These are phyloP conservation scores for Gymnothorax reevesii DNA, from an alignment of 2,797 vertebrate species.

Conservation along the genomic window DNA sequence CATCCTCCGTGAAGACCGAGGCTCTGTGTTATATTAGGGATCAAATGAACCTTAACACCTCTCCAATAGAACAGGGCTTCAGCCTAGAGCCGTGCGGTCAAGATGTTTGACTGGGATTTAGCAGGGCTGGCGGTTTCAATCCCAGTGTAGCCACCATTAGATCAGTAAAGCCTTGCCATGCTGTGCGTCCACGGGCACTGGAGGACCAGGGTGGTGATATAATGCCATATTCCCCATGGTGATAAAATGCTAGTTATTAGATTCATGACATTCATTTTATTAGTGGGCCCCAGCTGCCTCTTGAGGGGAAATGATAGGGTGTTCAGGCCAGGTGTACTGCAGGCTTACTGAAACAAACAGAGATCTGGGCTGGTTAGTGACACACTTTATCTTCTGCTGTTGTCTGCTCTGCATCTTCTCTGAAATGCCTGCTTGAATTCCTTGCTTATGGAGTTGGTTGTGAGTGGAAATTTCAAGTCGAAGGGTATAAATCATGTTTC, in stretches of 20 bases:
- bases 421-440: background rate
- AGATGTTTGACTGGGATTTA: too few species aligned
- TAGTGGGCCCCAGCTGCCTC: background rate
- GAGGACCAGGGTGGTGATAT: background rate
- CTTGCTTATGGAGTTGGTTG: background rate
- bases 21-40: background rate
- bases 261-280: slow-evolving; percentile 16
- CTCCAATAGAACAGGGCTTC: background rate
- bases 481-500: background rate
- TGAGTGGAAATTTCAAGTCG: background rate
- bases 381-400: background rate
- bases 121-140: too few species aligned
- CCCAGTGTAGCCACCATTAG: too few species aligned
- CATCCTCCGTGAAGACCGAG: slow-evolving; percentile 6
- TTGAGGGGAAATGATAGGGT: background rate
- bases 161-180: too few species aligned
- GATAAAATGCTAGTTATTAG: background rate
- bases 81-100: background rate
- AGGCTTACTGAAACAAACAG: background rate
- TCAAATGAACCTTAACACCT: slow-evolving; percentile 8
- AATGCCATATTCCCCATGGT: background rate
- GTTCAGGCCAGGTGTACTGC: background rate
- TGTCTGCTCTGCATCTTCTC: background rate
- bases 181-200: too few species aligned
- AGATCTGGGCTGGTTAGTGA: background rate